A percentile compares a stretch with the other conserved stretches of the same genome.
phyloP scores from a whole-genome alignment of 2,888 invertebrate species.

The Caenorhabditis plicata region DNA sequence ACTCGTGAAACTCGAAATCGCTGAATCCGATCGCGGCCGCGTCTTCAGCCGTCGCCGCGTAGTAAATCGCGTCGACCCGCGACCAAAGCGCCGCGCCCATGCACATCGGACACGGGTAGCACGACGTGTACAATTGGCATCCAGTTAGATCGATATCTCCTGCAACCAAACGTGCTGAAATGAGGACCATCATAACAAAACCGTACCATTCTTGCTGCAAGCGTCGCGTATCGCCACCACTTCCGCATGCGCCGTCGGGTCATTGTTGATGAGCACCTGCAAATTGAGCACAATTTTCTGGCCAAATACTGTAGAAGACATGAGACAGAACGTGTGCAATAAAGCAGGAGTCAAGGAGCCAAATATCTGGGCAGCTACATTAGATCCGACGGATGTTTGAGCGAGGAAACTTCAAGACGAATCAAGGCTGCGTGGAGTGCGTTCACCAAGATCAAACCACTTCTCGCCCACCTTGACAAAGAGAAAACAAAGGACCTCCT shows the following conservation, averaged over 20 bases:
- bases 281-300: too few relatives aligned
- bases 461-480: too few relatives aligned
- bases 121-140: slow-evolving; percentile 59
- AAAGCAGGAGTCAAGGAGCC: too few relatives aligned
- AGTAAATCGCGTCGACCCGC: slow-evolving; percentile 54
- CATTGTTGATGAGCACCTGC: slow-evolving; percentile 47
- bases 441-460: too few relatives aligned
- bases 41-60: slow-evolving; percentile 52
- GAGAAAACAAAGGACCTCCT: too few relatives aligned
- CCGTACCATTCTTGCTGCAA: slow-evolving; percentile 35
- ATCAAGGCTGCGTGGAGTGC: too few relatives aligned
- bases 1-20: slow-evolving; percentile 52
- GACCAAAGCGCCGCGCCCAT: slow-evolving; percentile 63
- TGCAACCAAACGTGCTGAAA: slow-evolving; percentile 5
- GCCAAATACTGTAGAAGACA: too few relatives aligned
- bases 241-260: slow-evolving; percentile 61
- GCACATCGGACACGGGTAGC: slow-evolving; percentile 63
- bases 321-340: too few relatives aligned
- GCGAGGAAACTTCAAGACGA: too few relatives aligned
- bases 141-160: slow-evolving; percentile 42
- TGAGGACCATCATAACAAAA: neutral
- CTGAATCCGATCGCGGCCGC: slow-evolving; percentile 48
- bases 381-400: too few relatives aligned
- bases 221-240: slow-evolving; percentile 56
- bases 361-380: too few relatives aligned